Base-by-base conservation (phyloP, 2,888 invertebrate species). In the Pristionchus japonicus region DNA sequence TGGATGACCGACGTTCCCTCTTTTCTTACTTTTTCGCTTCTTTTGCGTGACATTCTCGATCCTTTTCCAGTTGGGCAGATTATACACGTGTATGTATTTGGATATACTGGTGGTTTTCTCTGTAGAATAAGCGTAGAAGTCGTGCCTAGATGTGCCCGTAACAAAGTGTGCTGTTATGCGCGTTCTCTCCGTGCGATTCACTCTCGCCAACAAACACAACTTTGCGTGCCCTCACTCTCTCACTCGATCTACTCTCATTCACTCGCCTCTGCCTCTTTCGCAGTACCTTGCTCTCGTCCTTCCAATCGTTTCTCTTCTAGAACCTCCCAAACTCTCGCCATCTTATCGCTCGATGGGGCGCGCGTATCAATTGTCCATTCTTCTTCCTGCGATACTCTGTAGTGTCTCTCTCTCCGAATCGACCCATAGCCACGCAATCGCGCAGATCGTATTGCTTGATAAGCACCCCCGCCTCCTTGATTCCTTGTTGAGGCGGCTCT, bases 381-480 rank as follows among this genome's bases (percentile, higher is more conserved):
- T n/a, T 23, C 34, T 37, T 34, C 47, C 49, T 31, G n/a, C 80
- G 43, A 80, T 47, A 80, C 80, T 49, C 49, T 80, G 80, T 80
- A 80, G 34, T 34, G 43, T 47, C 80, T 83, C 52, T 37, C 37
- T 83, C 52, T 52, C 27, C 47, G 82, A 83, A 52, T 49, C 52
- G 82, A 52, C 82, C 49, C 82, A 47, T 83, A 83, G 82, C 82
- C 82, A 83, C 82, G 82, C 52, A 52, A 77, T 52, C 52, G 34
- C 34, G 20, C 23, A 83, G 82, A 83, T 83, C 82, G 11, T 52
- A 49, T 52, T 52, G 52, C 31, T 83, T 52, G 82, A 83, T 83
- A 83, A 83, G 52, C 27, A 6, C 7, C 15, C 31, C 47, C n/a
- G n/a, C n/a, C 17, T 40, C 74, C 40, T 74, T 67, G 20, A 70